These are phyloP conservation scores for Nephrotoma guestfalica DNA, from an alignment of 2,888 invertebrate species.

Conservation along the genomic window DNA sequence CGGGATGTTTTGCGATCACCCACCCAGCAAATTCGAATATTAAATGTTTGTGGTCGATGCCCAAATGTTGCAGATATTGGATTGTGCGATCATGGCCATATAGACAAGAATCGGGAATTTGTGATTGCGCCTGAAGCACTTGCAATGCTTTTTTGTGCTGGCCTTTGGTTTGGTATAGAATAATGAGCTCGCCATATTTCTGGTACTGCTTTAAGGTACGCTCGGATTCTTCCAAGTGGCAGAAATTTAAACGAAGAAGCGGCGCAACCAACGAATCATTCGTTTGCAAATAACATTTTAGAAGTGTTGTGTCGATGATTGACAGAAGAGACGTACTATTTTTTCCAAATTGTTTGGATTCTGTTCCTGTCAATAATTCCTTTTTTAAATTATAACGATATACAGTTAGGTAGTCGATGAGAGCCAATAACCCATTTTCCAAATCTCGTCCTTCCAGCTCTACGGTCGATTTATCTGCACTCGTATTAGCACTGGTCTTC, in stretches of 20 bases:
- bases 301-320: slow-evolving; percentile 90
- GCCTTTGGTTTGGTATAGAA: slow-evolving; percentile 88
- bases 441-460: slow-evolving; percentile 65
- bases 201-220: slow-evolving; percentile 71
- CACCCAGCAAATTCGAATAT: slow-evolving; percentile 91
- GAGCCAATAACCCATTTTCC: slow-evolving; percentile 73
- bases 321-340: slow-evolving; percentile 52
- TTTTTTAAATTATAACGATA: slow-evolving; percentile 43
- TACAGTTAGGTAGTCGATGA: slow-evolving; percentile 80
- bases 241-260: slow-evolving; percentile 77
- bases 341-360: slow-evolving; percentile 19
- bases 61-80: slow-evolving; percentile 81
- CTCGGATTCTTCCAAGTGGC: slow-evolving; percentile 89
- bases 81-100: slow-evolving; percentile 73
- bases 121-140: slow-evolving; percentile 62
- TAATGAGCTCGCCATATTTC: slow-evolving; percentile 85
- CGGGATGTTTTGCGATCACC: slow-evolving; percentile 74
- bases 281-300: slow-evolving; percentile 95
- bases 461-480: slow-evolving; percentile 13
- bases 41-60: slow-evolving; percentile 63
- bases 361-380: slow-evolving; percentile 26
- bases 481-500: slow-evolving; percentile 23
- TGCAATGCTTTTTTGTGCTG: slow-evolving; percentile 86
- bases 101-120: slow-evolving; percentile 48
- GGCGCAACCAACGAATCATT: slow-evolving; percentile 92